Conservation (phyloP, 2,888 invertebrate species). For the Spilarctia lutea region DNA sequence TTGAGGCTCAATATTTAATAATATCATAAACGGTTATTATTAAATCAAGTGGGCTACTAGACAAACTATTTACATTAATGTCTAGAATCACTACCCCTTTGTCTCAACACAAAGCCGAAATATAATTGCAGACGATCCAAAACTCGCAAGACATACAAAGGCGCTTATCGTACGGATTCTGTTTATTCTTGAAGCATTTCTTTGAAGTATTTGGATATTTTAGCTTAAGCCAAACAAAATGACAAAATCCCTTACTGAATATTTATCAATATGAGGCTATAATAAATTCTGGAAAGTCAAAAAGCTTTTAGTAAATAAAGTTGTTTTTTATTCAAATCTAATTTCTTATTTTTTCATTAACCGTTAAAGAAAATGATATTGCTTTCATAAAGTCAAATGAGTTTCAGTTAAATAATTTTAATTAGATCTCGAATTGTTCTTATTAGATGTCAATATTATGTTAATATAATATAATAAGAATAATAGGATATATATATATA, state of each 20-base stretch:
- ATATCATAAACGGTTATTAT: not conserved
- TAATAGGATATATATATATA: too few species aligned
- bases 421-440: too few species aligned
- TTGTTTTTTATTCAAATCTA: slow-evolving; percentile 1
- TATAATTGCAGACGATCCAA: not conserved
- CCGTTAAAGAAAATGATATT: too few species aligned
- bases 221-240: not conserved
- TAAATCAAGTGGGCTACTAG: not conserved
- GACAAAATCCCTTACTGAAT: not conserved
- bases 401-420: too few species aligned
- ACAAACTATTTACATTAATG: not conserved
- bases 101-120: not conserved
- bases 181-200: not conserved
- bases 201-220: not conserved
- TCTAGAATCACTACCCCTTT: not conserved
- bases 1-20: too few species aligned
- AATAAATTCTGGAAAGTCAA: not conserved
- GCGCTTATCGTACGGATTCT: not conserved
- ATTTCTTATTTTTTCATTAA: too few species aligned
- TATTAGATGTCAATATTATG: too few species aligned
- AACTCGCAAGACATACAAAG: not conserved
- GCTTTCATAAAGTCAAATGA: too few species aligned
- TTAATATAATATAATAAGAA: too few species aligned
- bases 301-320: not conserved
- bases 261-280: slow-evolving; percentile 5